phyloP scores from a whole-genome alignment of 2,888 invertebrate species.

The Lucinisca nassula region DNA sequence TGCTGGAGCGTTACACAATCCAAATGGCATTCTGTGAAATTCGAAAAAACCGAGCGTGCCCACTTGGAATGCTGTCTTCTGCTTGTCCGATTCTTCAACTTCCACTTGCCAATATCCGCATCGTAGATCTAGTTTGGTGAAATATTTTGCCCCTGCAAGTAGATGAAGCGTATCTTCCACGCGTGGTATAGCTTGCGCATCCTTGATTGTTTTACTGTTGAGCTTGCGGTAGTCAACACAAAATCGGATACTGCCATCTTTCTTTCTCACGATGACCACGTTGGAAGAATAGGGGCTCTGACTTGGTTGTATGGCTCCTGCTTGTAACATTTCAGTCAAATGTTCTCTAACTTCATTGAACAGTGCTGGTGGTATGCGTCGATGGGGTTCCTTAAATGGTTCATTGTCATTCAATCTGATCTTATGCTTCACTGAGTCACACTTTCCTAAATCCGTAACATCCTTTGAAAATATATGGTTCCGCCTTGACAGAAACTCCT shows the following conservation, averaged over 20 bases:
- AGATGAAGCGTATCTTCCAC: conserved; percentile 31
- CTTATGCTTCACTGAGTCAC: conserved; percentile 15
- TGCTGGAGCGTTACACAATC: not conserved
- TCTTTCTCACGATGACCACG: conserved; percentile 25
- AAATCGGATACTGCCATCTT: conserved; percentile 18
- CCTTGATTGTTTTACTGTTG: conserved; percentile 24
- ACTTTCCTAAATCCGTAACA: conserved; percentile 20
- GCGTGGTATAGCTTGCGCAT: conserved; percentile 22
- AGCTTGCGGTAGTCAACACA: conserved; percentile 32
- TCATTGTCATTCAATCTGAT: conserved; percentile 9
- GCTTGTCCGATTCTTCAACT: conserved; percentile 38
- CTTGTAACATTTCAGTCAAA: conserved; percentile 21
- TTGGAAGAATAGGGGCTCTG: conserved; percentile 33
- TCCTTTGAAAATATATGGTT: not conserved
- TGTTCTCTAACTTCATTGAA: conserved; percentile 33
- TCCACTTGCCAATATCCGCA: conserved; percentile 35
- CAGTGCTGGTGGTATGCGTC: conserved; percentile 15
- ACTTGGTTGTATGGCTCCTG: conserved; percentile 26
- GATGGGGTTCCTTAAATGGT: conserved; percentile 28
- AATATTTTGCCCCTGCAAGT: conserved; percentile 21
- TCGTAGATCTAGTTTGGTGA: conserved; percentile 23
- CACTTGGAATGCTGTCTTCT: conserved; percentile 63
- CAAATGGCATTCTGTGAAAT: conserved; percentile 20
- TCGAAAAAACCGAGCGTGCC: conserved; percentile 53
- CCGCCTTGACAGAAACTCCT: conserved; percentile 20